phyloP scores from a whole-genome alignment of 1,140 invertebrate species.

The Sitodiplosis mosellana region DNA sequence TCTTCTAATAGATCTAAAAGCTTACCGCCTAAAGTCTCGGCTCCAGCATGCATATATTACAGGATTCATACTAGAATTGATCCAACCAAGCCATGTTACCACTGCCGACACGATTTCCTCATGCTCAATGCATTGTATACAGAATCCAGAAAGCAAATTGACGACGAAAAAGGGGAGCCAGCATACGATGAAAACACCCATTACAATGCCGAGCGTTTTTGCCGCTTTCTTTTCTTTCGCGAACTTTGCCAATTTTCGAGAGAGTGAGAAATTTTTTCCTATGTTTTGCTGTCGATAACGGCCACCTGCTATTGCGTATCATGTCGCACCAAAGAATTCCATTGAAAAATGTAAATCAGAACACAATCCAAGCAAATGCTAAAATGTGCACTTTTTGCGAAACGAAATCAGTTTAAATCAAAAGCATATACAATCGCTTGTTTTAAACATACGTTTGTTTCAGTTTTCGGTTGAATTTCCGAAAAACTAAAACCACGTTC shows the following conservation, averaged over 20 bases:
- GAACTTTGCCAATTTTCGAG: conserved; percentile 77
- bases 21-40: conserved; percentile 82
- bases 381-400: no score
- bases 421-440: no score
- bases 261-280: conserved; percentile 70
- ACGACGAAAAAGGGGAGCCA: conserved; percentile 98
- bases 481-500: no score
- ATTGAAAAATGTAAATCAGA: conserved; percentile 34
- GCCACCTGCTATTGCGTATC: neutral
- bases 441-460: no score
- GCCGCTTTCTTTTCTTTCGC: conserved; percentile 92
- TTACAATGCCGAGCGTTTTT: conserved; percentile 83
- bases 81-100: conserved; percentile 97
- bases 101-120: conserved; percentile 81
- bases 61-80: conserved; percentile 96
- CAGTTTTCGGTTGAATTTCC: no score
- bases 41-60: conserved; percentile 96
- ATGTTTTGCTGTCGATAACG: conserved; percentile 20
- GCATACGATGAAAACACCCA: conserved; percentile 97
- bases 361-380: no score
- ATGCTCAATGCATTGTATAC: conserved; percentile 67
- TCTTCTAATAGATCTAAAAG: conserved; percentile 6
- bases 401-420: no score
- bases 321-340: conserved; percentile 17
- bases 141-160: conserved; percentile 81